Evolutionary conservation across 2,113 vertebrate genomes (phyloP), one percentile per base, ranked within the genome.

Genomic region (Cottus gobio): DNA sequence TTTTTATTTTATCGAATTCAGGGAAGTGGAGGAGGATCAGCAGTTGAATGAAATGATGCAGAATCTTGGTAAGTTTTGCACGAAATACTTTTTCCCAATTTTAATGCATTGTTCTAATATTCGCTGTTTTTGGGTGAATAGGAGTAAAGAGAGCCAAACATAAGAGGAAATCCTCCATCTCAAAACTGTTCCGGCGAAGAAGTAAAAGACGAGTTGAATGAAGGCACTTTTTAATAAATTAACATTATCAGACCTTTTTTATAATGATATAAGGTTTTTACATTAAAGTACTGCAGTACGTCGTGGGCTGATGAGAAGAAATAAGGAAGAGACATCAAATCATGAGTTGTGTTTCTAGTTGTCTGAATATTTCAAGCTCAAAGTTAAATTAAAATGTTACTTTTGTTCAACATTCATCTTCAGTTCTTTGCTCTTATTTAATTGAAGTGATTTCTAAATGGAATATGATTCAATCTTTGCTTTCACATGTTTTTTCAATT

Each of bases 1-100:
- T n/a, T n/a, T n/a, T n/a, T n/a, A n/a, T n/a, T 34, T 64, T 56
- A 61, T 65, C 7, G 50, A 52, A 56, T 94, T 13, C 85, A 99
- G 98, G 87, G 98, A 99, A 83, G 94, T 89, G n/a, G 96, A 98
- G 60, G 98, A 99, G 82, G 98, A 99, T 80, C 94, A 96, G 88
- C 78, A 96, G 88, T 83, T 99, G 54, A 95, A 96, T 90, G 89
- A 95, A 79, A 98, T 99, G 97, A 97, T 99, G 92, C 92, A 93
- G 88, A 96, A 78, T 15, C 92, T 97, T 9, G 96, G 98, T 98
- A 90, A 95, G 91, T 66, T n/a, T 48, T 31, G 2, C 11, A 1
- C 15, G 2, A 57, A 44, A 57, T 37, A 2, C 9, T 57, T 50
- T 22, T 20, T 54, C 46, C 2, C 10, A 7, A 1, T 52, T 52